Evolutionary conservation across 2,888 invertebrate genomes (phyloP).

Genomic region (Limnephilus lunatus): DNA sequence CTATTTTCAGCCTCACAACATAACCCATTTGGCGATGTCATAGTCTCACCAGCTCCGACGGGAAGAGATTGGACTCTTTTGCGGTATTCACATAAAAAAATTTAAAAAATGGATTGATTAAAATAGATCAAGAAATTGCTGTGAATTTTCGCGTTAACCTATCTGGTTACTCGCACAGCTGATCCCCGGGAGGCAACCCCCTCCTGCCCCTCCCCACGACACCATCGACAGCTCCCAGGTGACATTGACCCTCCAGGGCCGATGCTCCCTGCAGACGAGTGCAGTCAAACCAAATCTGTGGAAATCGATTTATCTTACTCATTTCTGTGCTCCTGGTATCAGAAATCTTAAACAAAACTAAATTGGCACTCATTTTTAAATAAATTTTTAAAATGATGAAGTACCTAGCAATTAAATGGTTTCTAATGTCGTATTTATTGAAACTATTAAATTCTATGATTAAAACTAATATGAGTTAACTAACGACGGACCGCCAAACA

Average conservation of each 20-base stretch:
- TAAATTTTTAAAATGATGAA: not conserved
- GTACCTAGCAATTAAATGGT: too few species aligned
- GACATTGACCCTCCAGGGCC: constrained; percentile 36
- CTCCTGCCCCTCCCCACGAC: too few species aligned
- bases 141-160: not conserved
- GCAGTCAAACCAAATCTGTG: constrained; percentile 6
- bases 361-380: too few species aligned
- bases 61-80: too few species aligned
- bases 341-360: not conserved
- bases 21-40: too few species aligned
- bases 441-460: too few species aligned
- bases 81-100: too few species aligned
- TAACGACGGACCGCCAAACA: too few species aligned
- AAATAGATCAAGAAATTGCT: not conserved
- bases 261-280: constrained; percentile 27
- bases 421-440: too few species aligned
- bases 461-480: too few species aligned
- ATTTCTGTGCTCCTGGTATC: not conserved
- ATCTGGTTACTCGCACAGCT: not conserved
- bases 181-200: not conserved
- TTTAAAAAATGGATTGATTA: not conserved
- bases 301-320: not conserved
- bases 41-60: too few species aligned
- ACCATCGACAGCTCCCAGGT: not conserved
- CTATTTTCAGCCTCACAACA: too few species aligned